Evolutionary conservation across 2,797 vertebrate species (phyloP).

Genomic region (Acanthopagrus latus): DNA sequence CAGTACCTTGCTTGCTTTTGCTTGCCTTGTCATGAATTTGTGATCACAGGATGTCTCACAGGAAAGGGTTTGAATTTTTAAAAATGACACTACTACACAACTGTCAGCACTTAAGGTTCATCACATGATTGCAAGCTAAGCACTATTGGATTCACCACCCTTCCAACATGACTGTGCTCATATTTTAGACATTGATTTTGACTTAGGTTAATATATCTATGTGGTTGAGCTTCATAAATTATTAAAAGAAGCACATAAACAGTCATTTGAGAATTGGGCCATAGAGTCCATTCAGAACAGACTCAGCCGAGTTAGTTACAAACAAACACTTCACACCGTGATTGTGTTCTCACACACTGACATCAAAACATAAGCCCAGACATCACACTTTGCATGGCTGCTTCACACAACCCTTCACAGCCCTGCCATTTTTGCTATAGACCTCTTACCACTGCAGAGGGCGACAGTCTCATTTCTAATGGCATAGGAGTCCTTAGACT

Average conservation of each 20-base stretch:
- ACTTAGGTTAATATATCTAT: background rate
- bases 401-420: constrained; percentile 32
- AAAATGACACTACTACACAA: background rate
- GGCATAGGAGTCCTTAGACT: background rate
- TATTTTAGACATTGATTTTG: background rate
- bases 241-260: constrained; percentile 7
- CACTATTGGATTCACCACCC: constrained; percentile 3
- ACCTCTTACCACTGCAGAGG: constrained; percentile 15
- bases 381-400: constrained; percentile 46
- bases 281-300: constrained; percentile 2
- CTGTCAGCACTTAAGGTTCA: background rate
- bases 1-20: too few relatives aligned
- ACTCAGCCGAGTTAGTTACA: constrained; percentile 12
- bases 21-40: too few relatives aligned
- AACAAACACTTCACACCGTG: constrained; percentile 37
- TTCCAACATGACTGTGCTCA: background rate
- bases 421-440: constrained; percentile 19
- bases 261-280: background rate
- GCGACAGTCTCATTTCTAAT: background rate
- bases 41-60: background rate
- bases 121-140: background rate
- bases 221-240: background rate
- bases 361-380: constrained; percentile 52
- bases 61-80: background rate
- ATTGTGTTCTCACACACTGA: constrained; percentile 38